phyloP scores from a whole-genome alignment of 2,113 vertebrate genomes.

The Odobenus rosmarus region DNA sequence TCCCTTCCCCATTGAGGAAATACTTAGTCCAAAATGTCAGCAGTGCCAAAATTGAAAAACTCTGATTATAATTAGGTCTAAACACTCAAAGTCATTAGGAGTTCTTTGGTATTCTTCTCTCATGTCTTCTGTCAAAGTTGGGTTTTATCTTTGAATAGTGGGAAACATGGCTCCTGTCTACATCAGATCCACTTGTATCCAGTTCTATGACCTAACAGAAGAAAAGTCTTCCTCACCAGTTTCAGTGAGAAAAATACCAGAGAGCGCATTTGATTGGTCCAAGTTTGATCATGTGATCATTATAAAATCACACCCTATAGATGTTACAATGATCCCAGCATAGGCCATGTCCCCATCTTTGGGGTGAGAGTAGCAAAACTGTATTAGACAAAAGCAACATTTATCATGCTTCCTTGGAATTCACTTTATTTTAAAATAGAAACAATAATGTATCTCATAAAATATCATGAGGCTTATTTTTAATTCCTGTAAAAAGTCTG shows the following conservation, averaged over 20 bases:
- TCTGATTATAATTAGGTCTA: background rate
- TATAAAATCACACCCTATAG: background rate
- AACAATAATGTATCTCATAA: background rate
- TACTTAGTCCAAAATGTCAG: background rate
- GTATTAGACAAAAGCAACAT: background rate
- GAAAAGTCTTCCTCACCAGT: background rate
- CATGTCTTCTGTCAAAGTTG: background rate
- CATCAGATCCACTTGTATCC: background rate
- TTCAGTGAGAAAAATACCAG: background rate
- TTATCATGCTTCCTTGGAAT: background rate
- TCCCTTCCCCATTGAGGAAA: fast-evolving
- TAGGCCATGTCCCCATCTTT: background rate
- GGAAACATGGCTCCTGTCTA: background rate
- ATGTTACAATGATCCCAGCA: too few species aligned
- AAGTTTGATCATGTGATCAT: background rate
- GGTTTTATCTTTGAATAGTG: background rate
- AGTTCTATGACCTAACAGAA: background rate
- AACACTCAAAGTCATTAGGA: background rate
- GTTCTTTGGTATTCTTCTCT: background rate
- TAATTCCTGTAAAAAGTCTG: background rate
- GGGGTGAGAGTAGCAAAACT: background rate
- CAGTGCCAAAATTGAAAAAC: background rate
- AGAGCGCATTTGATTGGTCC: background rate
- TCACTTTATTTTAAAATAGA: background rate
- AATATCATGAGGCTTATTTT: background rate